These are phyloP conservation scores for Athalia circularis DNA, from an alignment of 2,888 invertebrate species.

Conservation along the genomic window DNA sequence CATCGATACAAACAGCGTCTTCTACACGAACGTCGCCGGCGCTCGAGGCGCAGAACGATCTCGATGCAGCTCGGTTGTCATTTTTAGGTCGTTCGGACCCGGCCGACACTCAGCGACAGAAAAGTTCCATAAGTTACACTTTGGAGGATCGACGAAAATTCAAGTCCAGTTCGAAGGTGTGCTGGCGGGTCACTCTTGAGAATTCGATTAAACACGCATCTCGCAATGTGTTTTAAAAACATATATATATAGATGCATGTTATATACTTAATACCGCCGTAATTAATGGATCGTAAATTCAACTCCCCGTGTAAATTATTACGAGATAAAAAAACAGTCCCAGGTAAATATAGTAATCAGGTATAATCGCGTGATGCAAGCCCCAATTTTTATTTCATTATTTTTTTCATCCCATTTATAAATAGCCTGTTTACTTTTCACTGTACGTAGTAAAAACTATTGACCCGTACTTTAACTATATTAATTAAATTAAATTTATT, in stretches of 20 bases:
- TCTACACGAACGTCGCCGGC: conserved; percentile 14
- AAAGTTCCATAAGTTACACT: neutral
- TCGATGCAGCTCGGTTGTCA: conserved; percentile 18
- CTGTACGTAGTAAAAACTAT: neutral
- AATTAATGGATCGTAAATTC: conserved; percentile 27
- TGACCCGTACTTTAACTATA: neutral
- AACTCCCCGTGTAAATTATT: conserved; percentile 2
- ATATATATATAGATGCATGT: neutral
- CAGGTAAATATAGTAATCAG: neutral
- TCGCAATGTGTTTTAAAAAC: no score
- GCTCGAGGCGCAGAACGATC: conserved; percentile 10
- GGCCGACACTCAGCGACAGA: neutral
- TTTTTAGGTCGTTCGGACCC: conserved; percentile 21
- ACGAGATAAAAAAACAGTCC: conserved; percentile 4
- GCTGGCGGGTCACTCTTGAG: neutral
- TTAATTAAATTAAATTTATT: no score
- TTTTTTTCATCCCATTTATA: neutral
- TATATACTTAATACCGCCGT: neutral
- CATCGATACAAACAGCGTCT: conserved; percentile 7
- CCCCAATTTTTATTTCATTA: neutral
- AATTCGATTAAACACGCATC: no score
- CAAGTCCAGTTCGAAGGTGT: neutral
- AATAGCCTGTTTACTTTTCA: no score
- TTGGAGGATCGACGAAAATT: neutral
- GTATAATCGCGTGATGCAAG: conserved; percentile 20